A percentile compares a stretch with the other conserved stretches of the same genome.
phyloP scores from a whole-genome alignment of 2,797 vertebrate species.

The Mormyrops attenuatus region DNA sequence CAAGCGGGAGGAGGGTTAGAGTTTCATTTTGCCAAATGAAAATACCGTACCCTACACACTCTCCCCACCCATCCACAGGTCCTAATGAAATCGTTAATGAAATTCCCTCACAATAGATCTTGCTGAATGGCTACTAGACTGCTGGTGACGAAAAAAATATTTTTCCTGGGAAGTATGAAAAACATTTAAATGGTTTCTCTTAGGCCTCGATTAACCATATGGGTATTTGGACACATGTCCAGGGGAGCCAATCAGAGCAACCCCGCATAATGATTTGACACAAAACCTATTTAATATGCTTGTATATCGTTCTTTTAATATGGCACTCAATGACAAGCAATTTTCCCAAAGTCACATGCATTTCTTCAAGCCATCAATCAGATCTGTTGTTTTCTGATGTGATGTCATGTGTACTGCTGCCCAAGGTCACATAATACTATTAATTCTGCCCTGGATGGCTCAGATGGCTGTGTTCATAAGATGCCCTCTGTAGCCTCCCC shows the following conservation, averaged over 20 bases:
- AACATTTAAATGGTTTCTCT: background rate
- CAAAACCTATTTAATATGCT: background rate
- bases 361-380: background rate
- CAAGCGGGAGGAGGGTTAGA: background rate
- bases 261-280: background rate
- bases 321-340: background rate
- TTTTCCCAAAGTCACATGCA: background rate
- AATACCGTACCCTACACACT: background rate
- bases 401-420: background rate
- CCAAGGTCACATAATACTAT: background rate
- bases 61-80: background rate
- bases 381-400: background rate
- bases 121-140: background rate
- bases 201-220: background rate
- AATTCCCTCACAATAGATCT: background rate
- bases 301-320: background rate
- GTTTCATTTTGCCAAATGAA: background rate
- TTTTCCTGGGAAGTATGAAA: background rate
- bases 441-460: background rate
- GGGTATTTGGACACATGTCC: background rate
- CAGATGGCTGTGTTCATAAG: background rate
- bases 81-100: background rate
- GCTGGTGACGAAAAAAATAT: background rate
- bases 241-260: background rate
- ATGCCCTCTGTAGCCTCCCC: background rate